phyloP scores from a whole-genome alignment of 2,113 vertebrate species.

The Oplegnathus fasciatus region DNA sequence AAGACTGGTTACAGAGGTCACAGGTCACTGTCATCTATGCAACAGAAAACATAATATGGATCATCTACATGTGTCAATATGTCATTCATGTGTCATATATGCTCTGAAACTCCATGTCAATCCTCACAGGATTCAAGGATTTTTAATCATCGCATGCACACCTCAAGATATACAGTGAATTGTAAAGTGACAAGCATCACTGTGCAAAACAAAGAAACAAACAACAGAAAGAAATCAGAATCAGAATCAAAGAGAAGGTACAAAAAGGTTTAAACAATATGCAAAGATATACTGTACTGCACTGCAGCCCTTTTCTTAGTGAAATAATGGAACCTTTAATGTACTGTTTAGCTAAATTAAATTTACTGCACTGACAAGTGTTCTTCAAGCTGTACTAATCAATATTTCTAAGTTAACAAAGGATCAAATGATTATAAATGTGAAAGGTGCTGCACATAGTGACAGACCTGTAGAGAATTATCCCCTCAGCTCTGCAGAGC shows the following conservation, averaged over 20 bases:
- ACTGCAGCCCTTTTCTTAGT: too few species aligned
- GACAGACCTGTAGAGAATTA: too few species aligned
- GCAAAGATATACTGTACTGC: neutral
- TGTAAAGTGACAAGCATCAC: neutral
- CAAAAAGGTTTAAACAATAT: neutral
- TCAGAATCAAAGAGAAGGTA: too few species aligned
- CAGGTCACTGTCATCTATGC: neutral
- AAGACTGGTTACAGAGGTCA: slow-evolving; percentile 3
- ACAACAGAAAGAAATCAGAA: too few species aligned
- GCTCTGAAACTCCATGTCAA: neutral
- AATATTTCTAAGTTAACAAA: neutral
- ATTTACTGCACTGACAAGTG: too few species aligned
- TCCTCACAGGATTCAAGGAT: neutral
- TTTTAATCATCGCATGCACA: neutral
- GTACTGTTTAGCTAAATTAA: too few species aligned
- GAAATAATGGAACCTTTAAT: too few species aligned
- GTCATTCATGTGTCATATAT: neutral
- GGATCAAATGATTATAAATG: too few species aligned
- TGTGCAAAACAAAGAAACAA: too few species aligned
- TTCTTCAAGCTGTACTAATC: too few species aligned
- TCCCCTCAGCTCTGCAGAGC: too few species aligned
- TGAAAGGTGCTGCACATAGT: too few species aligned
- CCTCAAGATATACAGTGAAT: neutral
- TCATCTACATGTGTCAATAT: neutral
- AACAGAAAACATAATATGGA: neutral